These are phyloP conservation scores for Otocyon megalotis DNA, from an alignment of 2,113 vertebrate genomes.

Conservation along the genomic window DNA sequence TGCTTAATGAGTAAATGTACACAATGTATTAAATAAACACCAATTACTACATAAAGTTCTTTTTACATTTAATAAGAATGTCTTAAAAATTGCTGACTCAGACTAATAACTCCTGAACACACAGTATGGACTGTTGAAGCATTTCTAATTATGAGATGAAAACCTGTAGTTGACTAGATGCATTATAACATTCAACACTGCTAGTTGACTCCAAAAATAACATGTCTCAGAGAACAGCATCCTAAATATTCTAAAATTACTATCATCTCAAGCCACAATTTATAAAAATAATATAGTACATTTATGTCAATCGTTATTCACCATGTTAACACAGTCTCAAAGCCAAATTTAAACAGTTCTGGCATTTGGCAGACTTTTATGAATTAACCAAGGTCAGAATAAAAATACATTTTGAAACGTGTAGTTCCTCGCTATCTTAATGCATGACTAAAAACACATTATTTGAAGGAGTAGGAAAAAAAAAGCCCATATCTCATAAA, in stretches of 20 bases:
- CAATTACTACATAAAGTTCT: slow-evolving; percentile 28
- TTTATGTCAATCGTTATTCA: slow-evolving; percentile 62
- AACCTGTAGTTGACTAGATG: slow-evolving; percentile 45
- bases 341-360: slow-evolving; percentile 71
- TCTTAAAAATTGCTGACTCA: slow-evolving; percentile 48
- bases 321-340: slow-evolving; percentile 50
- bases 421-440: slow-evolving; percentile 12
- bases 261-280: slow-evolving; percentile 58
- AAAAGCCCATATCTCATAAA: slow-evolving; percentile 3
- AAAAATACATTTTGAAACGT: slow-evolving; percentile 67
- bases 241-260: slow-evolving; percentile 71
- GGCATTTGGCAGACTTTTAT: slow-evolving; percentile 58
- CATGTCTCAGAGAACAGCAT: slow-evolving; percentile 48
- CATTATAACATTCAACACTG: not conserved
- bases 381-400: slow-evolving; percentile 74
- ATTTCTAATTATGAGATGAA: slow-evolving; percentile 62
- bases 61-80: slow-evolving; percentile 54
- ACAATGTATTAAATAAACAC: slow-evolving; percentile 3
- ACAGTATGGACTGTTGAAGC: not conserved
- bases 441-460: not conserved
- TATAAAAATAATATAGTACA: slow-evolving; percentile 72
- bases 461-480: slow-evolving; percentile 29
- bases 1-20: slow-evolving; percentile 6
- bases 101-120: slow-evolving; percentile 58
- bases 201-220: slow-evolving; percentile 67